Conservation (phyloP, 2,113 vertebrate genomes). For the Podocnemis expansa region DNA sequence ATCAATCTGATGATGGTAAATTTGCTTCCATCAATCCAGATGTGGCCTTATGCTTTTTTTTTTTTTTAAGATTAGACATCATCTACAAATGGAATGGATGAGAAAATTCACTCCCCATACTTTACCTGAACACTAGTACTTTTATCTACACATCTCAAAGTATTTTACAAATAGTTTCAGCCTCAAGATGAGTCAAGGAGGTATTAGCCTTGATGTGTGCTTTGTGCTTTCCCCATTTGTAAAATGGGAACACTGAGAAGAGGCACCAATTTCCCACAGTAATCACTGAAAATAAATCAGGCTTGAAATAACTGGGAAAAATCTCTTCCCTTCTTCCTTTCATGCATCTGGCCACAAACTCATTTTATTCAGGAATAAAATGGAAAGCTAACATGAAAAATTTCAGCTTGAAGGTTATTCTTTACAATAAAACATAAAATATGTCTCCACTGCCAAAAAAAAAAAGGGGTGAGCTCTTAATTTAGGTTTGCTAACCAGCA, state of each 20-base stretch:
- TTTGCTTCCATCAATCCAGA: no score
- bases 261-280: not conserved
- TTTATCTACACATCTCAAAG: not conserved
- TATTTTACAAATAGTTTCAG: not conserved
- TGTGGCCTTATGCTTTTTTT: no score
- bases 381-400: slow-evolving; percentile 29
- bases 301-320: not conserved
- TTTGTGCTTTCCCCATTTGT: not conserved
- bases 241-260: not conserved
- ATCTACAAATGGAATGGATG: not conserved
- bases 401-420: not conserved
- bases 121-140: not conserved
- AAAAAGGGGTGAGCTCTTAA: not conserved
- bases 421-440: not conserved
- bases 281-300: not conserved
- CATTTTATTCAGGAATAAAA: slow-evolving; percentile 18
- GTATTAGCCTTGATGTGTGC: not conserved
- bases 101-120: not conserved
- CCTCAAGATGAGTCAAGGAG: not conserved
- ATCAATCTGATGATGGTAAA: no score
- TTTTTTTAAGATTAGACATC: not conserved
- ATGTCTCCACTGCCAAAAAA: not conserved
- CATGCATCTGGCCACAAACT: not conserved
- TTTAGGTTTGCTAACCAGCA: not conserved
- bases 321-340: not conserved